Conservation (phyloP, 2,888 invertebrate species). For the Ectobius pallidus region DNA sequence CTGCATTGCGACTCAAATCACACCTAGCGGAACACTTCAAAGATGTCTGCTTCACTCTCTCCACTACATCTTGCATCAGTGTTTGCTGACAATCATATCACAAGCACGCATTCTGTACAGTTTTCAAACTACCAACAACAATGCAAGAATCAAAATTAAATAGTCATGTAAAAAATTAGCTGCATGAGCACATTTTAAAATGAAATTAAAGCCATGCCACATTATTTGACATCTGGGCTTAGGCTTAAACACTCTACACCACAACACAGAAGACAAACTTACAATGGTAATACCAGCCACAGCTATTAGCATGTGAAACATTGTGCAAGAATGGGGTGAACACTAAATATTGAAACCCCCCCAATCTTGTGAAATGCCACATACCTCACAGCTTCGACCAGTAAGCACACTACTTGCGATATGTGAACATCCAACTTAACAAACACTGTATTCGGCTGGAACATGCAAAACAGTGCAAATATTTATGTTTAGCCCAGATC, state of each 20-base stretch:
- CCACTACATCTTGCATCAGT: slow-evolving; percentile 1
- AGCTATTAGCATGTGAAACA: slow-evolving; percentile 26
- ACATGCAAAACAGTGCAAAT: slow-evolving; percentile 21
- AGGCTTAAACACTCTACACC: too few species aligned
- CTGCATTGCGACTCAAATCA: too few species aligned
- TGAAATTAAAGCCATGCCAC: not conserved
- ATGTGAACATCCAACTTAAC: slow-evolving; percentile 19
- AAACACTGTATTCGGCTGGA: slow-evolving; percentile 17
- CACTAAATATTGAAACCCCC: not conserved
- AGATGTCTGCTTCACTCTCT: not conserved
- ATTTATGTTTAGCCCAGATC: not conserved
- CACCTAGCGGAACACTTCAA: too few species aligned
- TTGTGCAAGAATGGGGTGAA: slow-evolving; percentile 23
- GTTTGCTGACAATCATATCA: not conserved
- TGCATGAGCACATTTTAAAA: not conserved
- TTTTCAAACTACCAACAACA: not conserved
- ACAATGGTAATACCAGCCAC: not conserved
- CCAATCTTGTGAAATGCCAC: slow-evolving; percentile 20
- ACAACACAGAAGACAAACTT: not conserved
- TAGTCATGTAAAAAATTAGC: not conserved
- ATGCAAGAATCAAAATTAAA: too few species aligned
- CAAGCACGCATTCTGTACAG: not conserved
- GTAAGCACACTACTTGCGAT: slow-evolving; percentile 19
- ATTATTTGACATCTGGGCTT: too few species aligned
- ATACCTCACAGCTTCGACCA: slow-evolving; percentile 12